Base-by-base conservation (phyloP, 2,113 vertebrate genomes). In the Clarias magur region DNA sequence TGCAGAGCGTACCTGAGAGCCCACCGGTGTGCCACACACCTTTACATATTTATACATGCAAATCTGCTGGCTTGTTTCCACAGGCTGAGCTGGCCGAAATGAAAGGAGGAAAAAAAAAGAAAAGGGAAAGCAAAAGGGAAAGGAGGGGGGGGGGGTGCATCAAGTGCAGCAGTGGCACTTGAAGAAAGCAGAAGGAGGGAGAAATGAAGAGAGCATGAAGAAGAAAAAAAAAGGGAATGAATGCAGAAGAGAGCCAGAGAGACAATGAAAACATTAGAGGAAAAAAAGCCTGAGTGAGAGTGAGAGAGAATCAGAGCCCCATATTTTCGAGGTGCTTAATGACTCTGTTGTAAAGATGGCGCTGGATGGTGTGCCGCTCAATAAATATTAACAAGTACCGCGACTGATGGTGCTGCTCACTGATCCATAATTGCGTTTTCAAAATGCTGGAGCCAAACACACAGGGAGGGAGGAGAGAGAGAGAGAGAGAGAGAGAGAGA, bases 351-450 rank as follows among this genome's bases (percentile, higher is more conserved):
- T 86, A 92, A 93, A 94, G 93, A 94, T 91, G 93, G 93, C 90
- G 92, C 92, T 83, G 92, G 93, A 93, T 93, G 90, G 91, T 86
- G 91, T 91, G 91, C 91, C 83, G 91, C 93, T 94, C 93, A 92
- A 95, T 96, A 95, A 95, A 95, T 95, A 95, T 95, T 95, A 94
- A 94, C 94, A 94, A 94, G 94, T 93, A 92, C 92, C 87, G 92
- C 92, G 91, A 94, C 92, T 94, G 94, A 95, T 94, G 93, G 93
- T 63, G 89, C 91, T 92, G 94, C 94, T 94, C 95, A 93, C 93
- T 94, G 94, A 94, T 94, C 94, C 94, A 94, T 94, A 95, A 95
- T 94, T 95, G 93, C 93, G 92, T 96, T 94, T 48, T 95, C 90
- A 95, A 95, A 94, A 90, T 88, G 86, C 81, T 84, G 34, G 34